A percentile compares a stretch with the other conserved stretches of the same genome.
phyloP scores from a whole-genome alignment of 2,797 vertebrate genomes.

The Myoxocephalus aenaeus region DNA sequence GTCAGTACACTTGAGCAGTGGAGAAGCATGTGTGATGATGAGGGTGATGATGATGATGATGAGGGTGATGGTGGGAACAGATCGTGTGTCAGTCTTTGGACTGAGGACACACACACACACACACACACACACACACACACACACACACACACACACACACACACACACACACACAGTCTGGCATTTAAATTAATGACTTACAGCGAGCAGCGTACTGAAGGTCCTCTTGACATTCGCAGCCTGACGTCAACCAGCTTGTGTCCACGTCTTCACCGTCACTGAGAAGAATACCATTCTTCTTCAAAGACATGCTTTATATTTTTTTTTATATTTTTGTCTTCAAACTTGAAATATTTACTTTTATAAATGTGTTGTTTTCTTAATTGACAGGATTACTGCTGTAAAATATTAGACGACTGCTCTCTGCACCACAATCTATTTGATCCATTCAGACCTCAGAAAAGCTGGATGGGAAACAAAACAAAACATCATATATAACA shows the following conservation, averaged over 20 bases:
- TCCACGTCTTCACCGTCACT: slow-evolving; percentile 16
- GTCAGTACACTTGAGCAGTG: neutral
- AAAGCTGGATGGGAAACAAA: too few species aligned
- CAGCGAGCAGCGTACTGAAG: slow-evolving; percentile 54
- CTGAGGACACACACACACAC: neutral
- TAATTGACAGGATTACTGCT: neutral
- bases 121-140: slow-evolving; percentile 21
- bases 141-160: slow-evolving; percentile 28
- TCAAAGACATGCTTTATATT: neutral
- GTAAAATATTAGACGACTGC: neutral
- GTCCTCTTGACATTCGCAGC: slow-evolving; percentile 79
- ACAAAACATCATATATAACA: too few species aligned
- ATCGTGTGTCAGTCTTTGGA: slow-evolving; percentile 14
- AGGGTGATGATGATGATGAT: slow-evolving; percentile 18
- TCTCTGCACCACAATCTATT: neutral
- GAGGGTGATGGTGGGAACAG: slow-evolving; percentile 6
- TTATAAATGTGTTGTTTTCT: neutral
- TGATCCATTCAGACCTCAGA: too few species aligned
- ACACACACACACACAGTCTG: slow-evolving; percentile 44
- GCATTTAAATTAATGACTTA: slow-evolving; percentile 78
- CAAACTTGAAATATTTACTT: neutral
- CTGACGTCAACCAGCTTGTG: slow-evolving; percentile 12
- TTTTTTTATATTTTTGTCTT: neutral
- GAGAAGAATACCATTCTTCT: neutral
- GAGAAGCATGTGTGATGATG: slow-evolving; percentile 4